Base-by-base conservation (phyloP, 1,140 invertebrate genomes). In the Lethocerus indicus region DNA sequence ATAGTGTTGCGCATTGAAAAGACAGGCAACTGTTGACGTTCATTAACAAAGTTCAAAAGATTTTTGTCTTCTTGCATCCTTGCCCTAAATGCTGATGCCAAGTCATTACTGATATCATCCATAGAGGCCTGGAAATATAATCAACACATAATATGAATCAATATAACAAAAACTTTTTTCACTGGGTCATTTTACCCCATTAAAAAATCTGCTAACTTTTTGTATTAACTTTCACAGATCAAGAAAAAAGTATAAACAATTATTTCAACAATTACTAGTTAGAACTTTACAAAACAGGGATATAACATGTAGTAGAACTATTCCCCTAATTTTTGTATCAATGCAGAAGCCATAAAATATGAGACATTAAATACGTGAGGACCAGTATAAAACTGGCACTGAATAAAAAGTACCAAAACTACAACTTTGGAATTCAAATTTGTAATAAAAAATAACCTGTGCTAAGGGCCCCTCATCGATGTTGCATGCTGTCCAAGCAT, bases 391-490 rank as follows among this genome's bases (percentile, higher is more conserved):
- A n/a, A n/a, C n/a, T n/a, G n/a, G n/a, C n/a, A n/a, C n/a, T n/a
- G n/a, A n/a, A n/a, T n/a, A n/a, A n/a, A n/a, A n/a, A n/a, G n/a
- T n/a, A n/a, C n/a, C n/a, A n/a, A n/a, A n/a, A n/a, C n/a, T n/a
- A n/a, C n/a, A n/a, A n/a, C n/a, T n/a, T n/a, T n/a, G n/a, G n/a
- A n/a, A n/a, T n/a, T n/a, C n/a, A n/a, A n/a, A n/a, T n/a, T n/a
- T n/a, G n/a, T n/a, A n/a, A n/a, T n/a, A n/a, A 40, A 45, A 21
- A 63, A 63, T 64, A 63, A 78, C 74, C 7, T 73, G 73, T 2
- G 91, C 86, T 36, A 97, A 65, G 9, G 86, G 87, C 44, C 81
- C 90, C 61, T 93, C 88, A 58, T 95, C 93, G 58, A 97, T 94
- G 62, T 96, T 96, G 59, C 85, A 90, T 0, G 77, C 80, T 23